Evolutionary conservation across 2,113 vertebrate species (phyloP).

Genomic region (Baryphthengus martii): DNA sequence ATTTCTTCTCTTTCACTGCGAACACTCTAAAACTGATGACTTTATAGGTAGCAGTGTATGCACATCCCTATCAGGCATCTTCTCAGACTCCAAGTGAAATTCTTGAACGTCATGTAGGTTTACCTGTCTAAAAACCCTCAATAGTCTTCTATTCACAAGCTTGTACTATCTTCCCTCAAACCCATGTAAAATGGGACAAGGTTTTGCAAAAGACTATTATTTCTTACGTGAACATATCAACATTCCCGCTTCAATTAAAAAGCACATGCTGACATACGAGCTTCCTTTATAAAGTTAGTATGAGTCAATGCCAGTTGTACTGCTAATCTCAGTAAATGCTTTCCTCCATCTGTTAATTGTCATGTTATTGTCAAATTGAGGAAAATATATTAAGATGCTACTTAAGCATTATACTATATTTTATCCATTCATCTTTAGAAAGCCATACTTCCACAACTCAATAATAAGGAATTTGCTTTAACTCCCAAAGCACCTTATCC

Average conservation of each 20-base stretch:
- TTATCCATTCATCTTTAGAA: neutral
- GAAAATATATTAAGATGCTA: neutral
- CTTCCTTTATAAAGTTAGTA: neutral
- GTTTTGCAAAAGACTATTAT: neutral
- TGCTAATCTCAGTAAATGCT: neutral
- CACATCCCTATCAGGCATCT: neutral
- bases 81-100: neutral
- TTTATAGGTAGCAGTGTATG: neutral
- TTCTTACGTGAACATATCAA: neutral
- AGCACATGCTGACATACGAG: neutral
- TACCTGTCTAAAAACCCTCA: neutral
- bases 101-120: neutral
- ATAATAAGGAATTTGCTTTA: neutral
- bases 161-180: neutral
- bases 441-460: neutral
- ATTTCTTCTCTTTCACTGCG: neutral
- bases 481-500: neutral
- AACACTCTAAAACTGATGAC: neutral
- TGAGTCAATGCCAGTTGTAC: neutral
- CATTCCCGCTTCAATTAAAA: neutral
- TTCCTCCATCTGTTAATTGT: constrained; percentile 15
- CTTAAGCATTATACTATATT: neutral
- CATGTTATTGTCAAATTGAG: neutral
- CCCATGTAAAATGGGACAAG: neutral
- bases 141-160: rapidly evolving